Evolutionary conservation across 2,888 invertebrate species (phyloP).

Genomic region (Diarsia mendica): DNA sequence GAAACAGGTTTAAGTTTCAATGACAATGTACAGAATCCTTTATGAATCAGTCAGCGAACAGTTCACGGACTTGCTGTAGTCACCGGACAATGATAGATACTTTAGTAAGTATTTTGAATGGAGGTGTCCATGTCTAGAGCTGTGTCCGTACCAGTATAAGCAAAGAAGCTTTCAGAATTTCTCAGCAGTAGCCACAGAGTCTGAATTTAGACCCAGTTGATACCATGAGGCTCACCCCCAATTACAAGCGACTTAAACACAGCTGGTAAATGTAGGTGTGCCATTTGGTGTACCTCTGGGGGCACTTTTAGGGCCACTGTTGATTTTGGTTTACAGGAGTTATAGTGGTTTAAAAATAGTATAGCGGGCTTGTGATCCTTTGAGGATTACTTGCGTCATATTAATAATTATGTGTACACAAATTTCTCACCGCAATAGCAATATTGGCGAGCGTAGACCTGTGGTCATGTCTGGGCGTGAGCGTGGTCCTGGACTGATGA

Average conservation of each 20-base stretch:
- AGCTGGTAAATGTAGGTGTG: too few species aligned
- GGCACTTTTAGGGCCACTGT: neutral
- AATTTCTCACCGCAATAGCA: slow-evolving; percentile 90
- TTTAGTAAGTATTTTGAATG: neutral
- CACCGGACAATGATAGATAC: neutral
- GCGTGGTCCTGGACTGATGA: slow-evolving; percentile 89
- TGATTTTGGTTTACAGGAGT: neutral
- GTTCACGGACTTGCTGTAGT: neutral
- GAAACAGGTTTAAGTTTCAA: too few species aligned
- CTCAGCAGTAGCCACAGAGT: neutral
- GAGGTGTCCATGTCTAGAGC: neutral
- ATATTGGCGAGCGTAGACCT: slow-evolving; percentile 95
- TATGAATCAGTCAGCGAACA: neutral
- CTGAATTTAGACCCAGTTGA: neutral
- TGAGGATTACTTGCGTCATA: neutral
- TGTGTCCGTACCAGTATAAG: neutral
- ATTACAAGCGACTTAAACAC: neutral
- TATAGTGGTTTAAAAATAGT: neutral
- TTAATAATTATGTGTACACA: neutral
- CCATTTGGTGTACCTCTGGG: too few species aligned
- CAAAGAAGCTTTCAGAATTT: neutral
- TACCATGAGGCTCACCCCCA: neutral
- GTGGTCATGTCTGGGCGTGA: slow-evolving; percentile 89
- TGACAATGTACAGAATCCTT: neutral
- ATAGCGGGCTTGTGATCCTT: too few species aligned